Evolutionary conservation across 1,140 invertebrate genomes (phyloP), one percentile per base, ranked within the genome.

Genomic region (Neelides sp.): DNA sequence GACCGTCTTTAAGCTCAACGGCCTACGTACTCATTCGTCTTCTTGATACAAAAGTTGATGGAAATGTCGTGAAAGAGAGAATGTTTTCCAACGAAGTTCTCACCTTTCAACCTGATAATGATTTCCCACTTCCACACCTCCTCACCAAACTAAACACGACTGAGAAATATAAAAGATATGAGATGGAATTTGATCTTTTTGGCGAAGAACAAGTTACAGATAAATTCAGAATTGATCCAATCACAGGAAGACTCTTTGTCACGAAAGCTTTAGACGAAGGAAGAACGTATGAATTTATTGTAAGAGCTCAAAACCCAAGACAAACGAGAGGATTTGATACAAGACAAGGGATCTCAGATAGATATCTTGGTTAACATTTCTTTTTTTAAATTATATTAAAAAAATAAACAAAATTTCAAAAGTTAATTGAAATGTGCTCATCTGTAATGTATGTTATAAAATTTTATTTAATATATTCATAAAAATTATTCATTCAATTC

Each of bases 1-100:
- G 78, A 24, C 85, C 85, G 0, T 80, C 82, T 56, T 65, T 85
- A 7, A 85, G 80, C 44, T 82, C 84, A 0, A 80, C 80, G 0
- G 84, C 85, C 3, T 55, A 46, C 40, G 66, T 86, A 19, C 64
- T 90, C 3, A 61, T 72, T 20, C 65, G 77, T 10, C 71, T 87
- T 0, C 76, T 70, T 3, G 71, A 85, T 0, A 71, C 78, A 35
- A 78, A 82, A 58, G 72, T 80, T 1, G 72, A 75, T 0, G 78
- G 81, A 62, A 64, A 3, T 56, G 63, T 1, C 47, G 32, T 27
- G 17, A 55, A 43, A 37, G 52, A 60, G 17, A 44, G 55, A 40
- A 49, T 55, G 42, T 61, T 61, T 30, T 36, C 48, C 20, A 32
- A 55, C 45, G 52, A 57, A 50, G 52, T 60, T 7, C 58, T 48